These are phyloP conservation scores for Pentamera pediparva DNA, from an alignment of 53 echinoderm and acorn worm genomes.

Conservation along the genomic window DNA sequence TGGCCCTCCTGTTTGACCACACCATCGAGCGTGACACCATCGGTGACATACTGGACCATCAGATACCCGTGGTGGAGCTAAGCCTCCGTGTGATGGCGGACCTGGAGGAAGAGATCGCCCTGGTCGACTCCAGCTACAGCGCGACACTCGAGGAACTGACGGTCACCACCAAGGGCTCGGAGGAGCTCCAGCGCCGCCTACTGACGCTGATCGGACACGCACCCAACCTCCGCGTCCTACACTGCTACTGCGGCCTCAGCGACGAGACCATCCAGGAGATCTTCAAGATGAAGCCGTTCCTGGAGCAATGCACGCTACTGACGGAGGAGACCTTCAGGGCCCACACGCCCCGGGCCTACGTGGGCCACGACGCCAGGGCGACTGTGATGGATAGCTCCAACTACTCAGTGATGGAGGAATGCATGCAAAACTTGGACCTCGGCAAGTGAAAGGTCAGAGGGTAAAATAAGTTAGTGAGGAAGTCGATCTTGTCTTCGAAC, in stretches of 20 bases:
- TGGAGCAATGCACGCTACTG: constrained; percentile 14
- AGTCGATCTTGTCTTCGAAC: too few species aligned
- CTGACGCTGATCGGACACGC: constrained; percentile 61
- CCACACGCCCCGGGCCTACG: background rate
- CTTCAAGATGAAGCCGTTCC: background rate
- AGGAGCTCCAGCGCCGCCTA: constrained; percentile 58
- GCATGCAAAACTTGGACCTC: background rate
- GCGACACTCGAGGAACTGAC: constrained; percentile 66
- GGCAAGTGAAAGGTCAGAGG: too few species aligned
- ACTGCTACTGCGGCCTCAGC: constrained; percentile 77
- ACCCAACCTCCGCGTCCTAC: constrained; percentile 55
- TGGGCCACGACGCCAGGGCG: constrained; percentile 2
- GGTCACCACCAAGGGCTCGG: constrained; percentile 68
- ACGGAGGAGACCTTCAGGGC: constrained; percentile 18
- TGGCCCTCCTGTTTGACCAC: constrained; percentile 80
- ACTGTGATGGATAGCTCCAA: constrained; percentile 9
- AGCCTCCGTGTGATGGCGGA: constrained; percentile 71
- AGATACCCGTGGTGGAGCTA: constrained; percentile 73
- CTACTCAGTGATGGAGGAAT: constrained; percentile 7
- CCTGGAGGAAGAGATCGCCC: constrained; percentile 67
- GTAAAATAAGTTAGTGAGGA: too few species aligned
- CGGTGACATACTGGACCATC: constrained; percentile 65
- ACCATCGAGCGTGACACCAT: constrained; percentile 88
- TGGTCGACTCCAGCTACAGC: constrained; percentile 52
- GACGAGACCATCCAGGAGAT: constrained; percentile 26